Evolutionary conservation across 2,113 vertebrate genomes (phyloP).

Genomic region (Uria aalge): DNA sequence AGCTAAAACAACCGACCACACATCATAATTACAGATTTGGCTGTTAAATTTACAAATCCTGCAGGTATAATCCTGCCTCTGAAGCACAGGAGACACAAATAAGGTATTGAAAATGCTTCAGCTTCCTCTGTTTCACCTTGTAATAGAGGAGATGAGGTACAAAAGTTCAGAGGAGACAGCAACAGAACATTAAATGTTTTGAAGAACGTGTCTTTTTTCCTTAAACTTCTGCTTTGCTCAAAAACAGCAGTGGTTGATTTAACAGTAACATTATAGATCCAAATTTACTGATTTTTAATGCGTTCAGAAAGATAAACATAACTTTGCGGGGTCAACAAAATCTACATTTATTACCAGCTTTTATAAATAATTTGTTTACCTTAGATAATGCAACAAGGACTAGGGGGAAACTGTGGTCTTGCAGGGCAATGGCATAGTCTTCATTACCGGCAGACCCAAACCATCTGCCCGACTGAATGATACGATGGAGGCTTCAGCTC

Average conservation of each 20-base stretch:
- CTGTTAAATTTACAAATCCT: neutral
- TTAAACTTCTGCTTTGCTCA: neutral
- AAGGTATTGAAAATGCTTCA: neutral
- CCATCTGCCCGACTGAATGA: neutral
- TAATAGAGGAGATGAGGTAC: neutral
- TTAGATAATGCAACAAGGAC: neutral
- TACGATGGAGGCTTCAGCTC: neutral
- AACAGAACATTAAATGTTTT: neutral
- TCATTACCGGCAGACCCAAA: neutral
- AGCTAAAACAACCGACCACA: neutral
- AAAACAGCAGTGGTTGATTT: neutral
- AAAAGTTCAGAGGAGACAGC: neutral
- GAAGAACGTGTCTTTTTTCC: neutral
- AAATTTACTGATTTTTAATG: neutral
- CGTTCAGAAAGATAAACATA: neutral
- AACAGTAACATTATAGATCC: neutral
- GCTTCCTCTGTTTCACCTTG: neutral
- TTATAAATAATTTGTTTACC: neutral
- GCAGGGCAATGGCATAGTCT: neutral
- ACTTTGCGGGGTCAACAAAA: neutral
- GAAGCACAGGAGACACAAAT: neutral
- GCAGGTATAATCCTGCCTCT: neutral
- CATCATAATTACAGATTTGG: neutral
- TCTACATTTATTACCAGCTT: neutral
- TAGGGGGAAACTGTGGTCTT: neutral